Evolutionary conservation across 2,797 vertebrate species (phyloP).

Genomic region (Enteromius afrohamiltoni): DNA sequence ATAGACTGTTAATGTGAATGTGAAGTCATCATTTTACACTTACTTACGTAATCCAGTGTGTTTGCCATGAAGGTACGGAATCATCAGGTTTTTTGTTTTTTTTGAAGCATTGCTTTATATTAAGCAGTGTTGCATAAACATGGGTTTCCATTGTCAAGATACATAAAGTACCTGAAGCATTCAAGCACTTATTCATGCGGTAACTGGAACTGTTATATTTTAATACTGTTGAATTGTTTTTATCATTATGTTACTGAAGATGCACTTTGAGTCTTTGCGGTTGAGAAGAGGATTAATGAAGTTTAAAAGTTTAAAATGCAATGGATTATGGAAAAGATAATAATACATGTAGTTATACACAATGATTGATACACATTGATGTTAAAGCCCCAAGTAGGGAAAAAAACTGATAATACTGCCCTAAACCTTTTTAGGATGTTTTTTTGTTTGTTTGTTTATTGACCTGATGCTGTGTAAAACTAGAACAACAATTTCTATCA

Average conservation of each 20-base stretch:
- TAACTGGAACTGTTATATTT: conserved; percentile 32
- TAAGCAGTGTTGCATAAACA: conserved; percentile 20
- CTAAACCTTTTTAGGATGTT: background rate
- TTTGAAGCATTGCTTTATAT: background rate
- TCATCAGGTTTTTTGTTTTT: background rate
- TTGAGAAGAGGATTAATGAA: background rate
- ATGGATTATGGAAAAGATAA: background rate
- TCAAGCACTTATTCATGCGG: conserved; percentile 43
- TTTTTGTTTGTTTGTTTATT: background rate
- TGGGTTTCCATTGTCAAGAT: background rate
- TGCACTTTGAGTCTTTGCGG: conserved; percentile 46
- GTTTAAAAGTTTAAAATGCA: background rate
- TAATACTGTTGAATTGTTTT: conserved; percentile 12
- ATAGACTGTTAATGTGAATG: conserved; percentile 36
- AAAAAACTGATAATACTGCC: conserved; percentile 25
- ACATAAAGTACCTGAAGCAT: conserved; percentile 40
- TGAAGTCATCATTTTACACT: conserved; percentile 19
- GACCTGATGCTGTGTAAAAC: conserved; percentile 55
- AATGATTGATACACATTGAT: conserved; percentile 1
- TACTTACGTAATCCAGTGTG: conserved; percentile 10
- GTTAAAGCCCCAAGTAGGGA: background rate
- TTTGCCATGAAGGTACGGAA: background rate
- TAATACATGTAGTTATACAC: conserved; percentile 14
- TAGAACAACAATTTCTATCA: conserved; percentile 19
- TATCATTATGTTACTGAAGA: conserved; percentile 17